Base-by-base conservation (phyloP, 1,140 invertebrate species). In the Ylistrum balloti region DNA sequence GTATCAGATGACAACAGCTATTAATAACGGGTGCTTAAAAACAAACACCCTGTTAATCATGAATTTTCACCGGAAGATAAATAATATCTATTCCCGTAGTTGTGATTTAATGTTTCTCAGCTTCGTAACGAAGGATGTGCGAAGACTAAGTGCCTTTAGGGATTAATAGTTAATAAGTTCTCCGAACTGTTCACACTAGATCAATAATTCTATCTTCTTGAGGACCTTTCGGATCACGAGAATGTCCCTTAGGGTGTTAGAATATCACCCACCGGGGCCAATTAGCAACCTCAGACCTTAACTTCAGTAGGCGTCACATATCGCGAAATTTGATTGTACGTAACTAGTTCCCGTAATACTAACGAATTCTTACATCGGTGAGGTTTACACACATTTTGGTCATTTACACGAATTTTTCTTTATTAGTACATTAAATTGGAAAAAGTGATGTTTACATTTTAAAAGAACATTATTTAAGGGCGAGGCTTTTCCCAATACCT, bases 141-240 rank as follows among this genome's bases (percentile, higher is more conserved):
- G 3, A 56, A 22, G 9, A 56, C 45, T 3, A 11, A 17, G 3
- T n/a, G 56, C 56, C 45, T 74, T 74, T 74, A n/a, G 56, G 56
- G 56, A 74, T 74, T 28, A 28, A n/a, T 28, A 1, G 1, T 74
- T 74, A 74, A 28, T 74, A 74, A 1, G 56, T n/a, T 74, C 56
- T 5, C 56, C 22, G 5, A 17, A 28, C 11, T 28, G 15, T n/a
- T 74, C 56, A 22, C 56, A 74, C 22, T 17, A 11, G 1, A 74
- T 74, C 56, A 74, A 74, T 74, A 74, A 28, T 74, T 74, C 56
- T 0, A 28, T 74, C 56, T 74, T 74, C 56, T 28, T 5, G 56
- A 74, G 56, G 56, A 74, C 20, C 56, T n/a, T 74, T 74, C 56
- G 56, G 41, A n/a, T 74, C 56, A 74, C 0, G 56, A 74, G 56